These are phyloP conservation scores for Dyspetes luteomarginatus DNA, from an alignment of 2,888 invertebrate species.

Conservation along the genomic window DNA sequence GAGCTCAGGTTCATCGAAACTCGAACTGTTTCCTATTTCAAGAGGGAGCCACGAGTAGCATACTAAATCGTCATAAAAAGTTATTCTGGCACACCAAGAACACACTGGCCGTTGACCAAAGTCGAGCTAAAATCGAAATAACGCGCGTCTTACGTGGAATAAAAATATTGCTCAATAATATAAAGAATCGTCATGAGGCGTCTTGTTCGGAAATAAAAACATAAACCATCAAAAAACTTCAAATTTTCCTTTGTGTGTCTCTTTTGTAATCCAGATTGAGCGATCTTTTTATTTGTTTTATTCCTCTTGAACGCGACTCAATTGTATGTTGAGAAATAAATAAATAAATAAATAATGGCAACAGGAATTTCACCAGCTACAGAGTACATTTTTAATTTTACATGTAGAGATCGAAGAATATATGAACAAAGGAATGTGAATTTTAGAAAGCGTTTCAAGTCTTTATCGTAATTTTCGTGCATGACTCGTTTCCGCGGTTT, in stretches of 20 bases:
- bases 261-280: constrained; percentile 14
- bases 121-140: constrained; percentile 4
- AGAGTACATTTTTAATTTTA: neutral
- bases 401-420: neutral
- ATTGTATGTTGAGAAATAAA: neutral
- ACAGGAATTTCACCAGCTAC: too few species aligned
- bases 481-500: neutral
- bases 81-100: too few species aligned
- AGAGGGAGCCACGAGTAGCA: constrained; percentile 13
- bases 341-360: too few species aligned
- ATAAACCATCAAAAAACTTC: constrained; percentile 23
- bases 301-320: neutral
- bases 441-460: neutral
- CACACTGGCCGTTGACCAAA: neutral
- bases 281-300: neutral
- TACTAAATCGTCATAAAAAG: constrained; percentile 36
- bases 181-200: neutral
- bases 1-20: constrained; percentile 33
- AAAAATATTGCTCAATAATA: constrained; percentile 9
- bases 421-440: neutral
- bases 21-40: constrained; percentile 32
- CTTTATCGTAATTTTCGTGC: neutral
- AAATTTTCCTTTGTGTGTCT: neutral
- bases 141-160: neutral
- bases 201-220: constrained; percentile 4